Conservation (phyloP, 2,113 vertebrate genomes). For the Chroicocephalus ridibundus region DNA sequence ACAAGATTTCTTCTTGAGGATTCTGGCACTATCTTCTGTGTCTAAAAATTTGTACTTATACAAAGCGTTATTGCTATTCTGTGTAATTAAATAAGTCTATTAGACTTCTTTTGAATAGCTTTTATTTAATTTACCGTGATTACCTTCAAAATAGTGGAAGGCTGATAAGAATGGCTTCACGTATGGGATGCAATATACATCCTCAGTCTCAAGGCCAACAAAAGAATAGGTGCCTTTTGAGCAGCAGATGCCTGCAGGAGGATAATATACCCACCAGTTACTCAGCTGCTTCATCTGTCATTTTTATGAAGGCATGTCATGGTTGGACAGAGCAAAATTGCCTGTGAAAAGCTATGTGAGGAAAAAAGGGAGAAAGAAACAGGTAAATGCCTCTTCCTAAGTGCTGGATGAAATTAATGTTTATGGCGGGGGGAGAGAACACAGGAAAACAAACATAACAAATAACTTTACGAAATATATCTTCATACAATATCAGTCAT, state of each 20-base stretch:
- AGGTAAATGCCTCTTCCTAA: slow-evolving; percentile 19
- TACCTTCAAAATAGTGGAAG: neutral
- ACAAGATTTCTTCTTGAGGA: neutral
- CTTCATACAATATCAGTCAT: slow-evolving; percentile 6
- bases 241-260: slow-evolving; percentile 35
- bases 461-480: slow-evolving; percentile 17
- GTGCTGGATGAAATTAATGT: slow-evolving; percentile 36
- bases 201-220: slow-evolving; percentile 9
- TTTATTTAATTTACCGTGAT: slow-evolving; percentile 9
- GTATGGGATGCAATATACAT: neutral
- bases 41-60: neutral
- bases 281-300: slow-evolving; percentile 56
- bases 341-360: slow-evolving; percentile 46
- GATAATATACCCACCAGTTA: slow-evolving; percentile 51
- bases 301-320: slow-evolving; percentile 59
- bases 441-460: slow-evolving; percentile 18
- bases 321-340: slow-evolving; percentile 56
- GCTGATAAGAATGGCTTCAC: neutral
- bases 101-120: neutral
- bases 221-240: slow-evolving; percentile 39
- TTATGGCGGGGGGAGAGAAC: neutral
- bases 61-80: neutral
- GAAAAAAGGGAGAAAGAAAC: neutral
- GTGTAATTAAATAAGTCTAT: neutral
- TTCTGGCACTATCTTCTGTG: neutral